Conservation (phyloP, 2,797 vertebrate species). For the Clarias laeviceps region DNA sequence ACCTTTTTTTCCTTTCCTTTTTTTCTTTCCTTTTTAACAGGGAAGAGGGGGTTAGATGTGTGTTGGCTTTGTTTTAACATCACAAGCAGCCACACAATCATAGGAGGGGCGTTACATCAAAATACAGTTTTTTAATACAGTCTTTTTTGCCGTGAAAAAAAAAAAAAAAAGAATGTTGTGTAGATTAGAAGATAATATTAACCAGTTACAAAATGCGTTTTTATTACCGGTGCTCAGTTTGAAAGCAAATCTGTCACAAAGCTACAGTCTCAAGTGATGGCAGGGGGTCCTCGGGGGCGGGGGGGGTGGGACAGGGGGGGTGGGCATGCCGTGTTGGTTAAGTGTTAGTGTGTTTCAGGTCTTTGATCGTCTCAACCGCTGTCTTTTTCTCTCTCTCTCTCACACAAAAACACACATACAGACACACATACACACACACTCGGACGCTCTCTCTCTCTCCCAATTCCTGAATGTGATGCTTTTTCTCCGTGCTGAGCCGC, state of each 20-base stretch:
- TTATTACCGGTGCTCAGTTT: slow-evolving; percentile 71
- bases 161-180: slow-evolving; percentile 65
- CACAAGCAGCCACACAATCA: slow-evolving; percentile 29
- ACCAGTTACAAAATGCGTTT: slow-evolving; percentile 64
- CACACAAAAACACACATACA: background rate
- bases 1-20: slow-evolving; percentile 45
- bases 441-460: slow-evolving; percentile 9
- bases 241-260: slow-evolving; percentile 52
- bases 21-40: slow-evolving; percentile 29
- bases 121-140: slow-evolving; percentile 55
- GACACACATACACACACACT: background rate
- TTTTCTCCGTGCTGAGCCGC: slow-evolving; percentile 48
- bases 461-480: slow-evolving; percentile 61
- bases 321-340: slow-evolving; percentile 58
- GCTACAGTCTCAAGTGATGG: slow-evolving; percentile 58
- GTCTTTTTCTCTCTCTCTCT: slow-evolving; percentile 34
- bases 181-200: slow-evolving; percentile 58
- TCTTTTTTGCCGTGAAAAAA: slow-evolving; percentile 67
- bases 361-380: slow-evolving; percentile 43
- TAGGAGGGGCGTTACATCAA: slow-evolving; percentile 38
- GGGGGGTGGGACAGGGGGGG: no score
- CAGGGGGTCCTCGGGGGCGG: background rate
- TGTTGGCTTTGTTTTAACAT: slow-evolving; percentile 33
- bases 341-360: slow-evolving; percentile 56
- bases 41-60: slow-evolving; percentile 25